A percentile compares a stretch with the other conserved stretches of the same genome.
Conservation (phyloP, 2,797 vertebrate species). For the Pteropus rufus region DNA sequence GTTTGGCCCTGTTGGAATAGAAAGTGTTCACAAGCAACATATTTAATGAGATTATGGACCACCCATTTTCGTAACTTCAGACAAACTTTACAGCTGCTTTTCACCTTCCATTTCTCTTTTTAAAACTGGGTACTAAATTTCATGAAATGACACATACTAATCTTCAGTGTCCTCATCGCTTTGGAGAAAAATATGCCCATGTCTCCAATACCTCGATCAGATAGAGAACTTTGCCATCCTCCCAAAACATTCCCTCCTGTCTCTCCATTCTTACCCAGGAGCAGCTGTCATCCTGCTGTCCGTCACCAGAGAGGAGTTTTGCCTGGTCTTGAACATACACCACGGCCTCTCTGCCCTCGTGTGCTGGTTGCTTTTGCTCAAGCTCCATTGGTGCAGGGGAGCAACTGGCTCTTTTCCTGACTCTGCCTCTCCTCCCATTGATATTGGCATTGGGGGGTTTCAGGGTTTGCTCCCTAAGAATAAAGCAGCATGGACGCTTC, state of each 20-base stretch:
- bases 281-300: not conserved
- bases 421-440: fast-evolving
- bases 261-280: not conserved
- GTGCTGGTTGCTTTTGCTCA: not conserved
- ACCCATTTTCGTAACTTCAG: fast-evolving
- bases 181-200: not conserved
- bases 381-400: not conserved
- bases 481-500: not conserved
- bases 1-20: not conserved
- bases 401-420: not conserved
- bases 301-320: not conserved
- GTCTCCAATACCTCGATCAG: not conserved
- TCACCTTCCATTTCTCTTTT: not conserved
- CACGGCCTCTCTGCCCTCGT: not conserved
- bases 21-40: not conserved
- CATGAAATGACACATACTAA: not conserved
- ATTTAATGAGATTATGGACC: not conserved
- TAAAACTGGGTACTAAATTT: not conserved
- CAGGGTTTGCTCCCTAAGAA: not conserved
- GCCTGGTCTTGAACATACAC: not conserved
- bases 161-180: not conserved
- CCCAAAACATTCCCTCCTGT: no score
- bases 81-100: not conserved
- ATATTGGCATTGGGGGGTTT: fast-evolving
- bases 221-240: not conserved